A percentile compares a stretch with the other conserved stretches of the same genome.
Conservation (phyloP, 2,113 vertebrate genomes). For the Lanius ludovicianus region DNA sequence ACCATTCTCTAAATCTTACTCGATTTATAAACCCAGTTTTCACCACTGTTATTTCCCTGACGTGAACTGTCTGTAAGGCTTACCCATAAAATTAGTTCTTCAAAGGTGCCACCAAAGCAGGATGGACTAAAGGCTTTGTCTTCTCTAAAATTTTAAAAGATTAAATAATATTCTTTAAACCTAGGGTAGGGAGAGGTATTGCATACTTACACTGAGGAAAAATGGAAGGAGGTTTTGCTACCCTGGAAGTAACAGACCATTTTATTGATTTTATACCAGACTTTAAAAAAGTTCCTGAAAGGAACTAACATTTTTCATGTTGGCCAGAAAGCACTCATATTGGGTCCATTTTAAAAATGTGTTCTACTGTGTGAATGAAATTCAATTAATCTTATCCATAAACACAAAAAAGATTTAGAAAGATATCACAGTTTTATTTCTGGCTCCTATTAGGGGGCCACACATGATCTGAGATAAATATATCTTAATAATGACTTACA, state of each 20-base stretch:
- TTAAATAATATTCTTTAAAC: not conserved
- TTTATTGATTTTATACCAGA: not conserved
- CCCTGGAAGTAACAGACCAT: not conserved
- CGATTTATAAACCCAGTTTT: slow-evolving; percentile 11
- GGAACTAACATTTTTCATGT: not conserved
- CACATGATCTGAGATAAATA: slow-evolving; percentile 24
- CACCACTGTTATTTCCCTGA: not conserved
- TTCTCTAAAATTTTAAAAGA: not conserved
- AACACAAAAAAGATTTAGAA: slow-evolving; percentile 28
- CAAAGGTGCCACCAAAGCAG: not conserved
- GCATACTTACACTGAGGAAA: not conserved
- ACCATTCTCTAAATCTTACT: not conserved
- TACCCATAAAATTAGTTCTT: not conserved
- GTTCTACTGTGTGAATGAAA: slow-evolving; percentile 43
- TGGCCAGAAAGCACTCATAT: not conserved
- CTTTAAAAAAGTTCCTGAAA: slow-evolving; percentile 39
- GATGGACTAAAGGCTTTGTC: not conserved
- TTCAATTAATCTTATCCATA: slow-evolving; percentile 13
- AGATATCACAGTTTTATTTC: not conserved
- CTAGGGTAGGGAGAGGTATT: not conserved
- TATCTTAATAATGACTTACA: not conserved
- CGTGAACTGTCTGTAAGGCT: not conserved
- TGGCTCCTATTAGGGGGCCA: slow-evolving; percentile 18
- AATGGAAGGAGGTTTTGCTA: not conserved
- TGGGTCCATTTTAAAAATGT: not conserved